phyloP scores from a whole-genome alignment of 2,797 vertebrate species.

The Amniataba percoides region DNA sequence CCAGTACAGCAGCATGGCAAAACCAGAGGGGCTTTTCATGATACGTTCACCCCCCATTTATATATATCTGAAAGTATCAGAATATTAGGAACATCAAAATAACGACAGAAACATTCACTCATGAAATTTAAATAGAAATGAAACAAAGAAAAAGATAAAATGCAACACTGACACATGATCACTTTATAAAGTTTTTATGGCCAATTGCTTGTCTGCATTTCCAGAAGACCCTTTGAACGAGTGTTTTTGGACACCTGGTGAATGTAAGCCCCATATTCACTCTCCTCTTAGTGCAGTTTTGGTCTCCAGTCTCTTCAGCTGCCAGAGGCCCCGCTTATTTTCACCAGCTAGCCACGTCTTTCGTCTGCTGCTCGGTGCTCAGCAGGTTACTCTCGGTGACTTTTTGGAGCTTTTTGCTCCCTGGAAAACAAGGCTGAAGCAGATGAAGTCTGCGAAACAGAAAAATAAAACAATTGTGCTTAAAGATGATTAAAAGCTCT shows the following conservation, averaged over 20 bases:
- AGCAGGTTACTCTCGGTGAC: not conserved
- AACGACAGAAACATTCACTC: not conserved
- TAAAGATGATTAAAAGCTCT: not conserved
- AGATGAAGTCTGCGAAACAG: not conserved
- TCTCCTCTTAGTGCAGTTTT: not conserved
- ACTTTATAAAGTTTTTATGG: not conserved
- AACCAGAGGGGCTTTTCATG: not conserved
- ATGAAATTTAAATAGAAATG: not conserved
- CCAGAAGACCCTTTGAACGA: not conserved
- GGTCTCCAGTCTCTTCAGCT: not conserved
- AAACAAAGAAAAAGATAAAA: not conserved
- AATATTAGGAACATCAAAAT: not conserved
- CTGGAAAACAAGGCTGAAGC: not conserved
- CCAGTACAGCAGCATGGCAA: not conserved
- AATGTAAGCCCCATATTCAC: not conserved
- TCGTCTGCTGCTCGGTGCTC: not conserved
- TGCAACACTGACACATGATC: not conserved
- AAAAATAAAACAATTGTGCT: not conserved
- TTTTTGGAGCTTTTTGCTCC: not conserved
- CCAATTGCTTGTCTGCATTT: not conserved
- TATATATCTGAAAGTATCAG: not conserved
- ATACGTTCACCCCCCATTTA: not conserved
- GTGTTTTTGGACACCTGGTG: not conserved
- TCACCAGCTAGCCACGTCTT: not conserved
- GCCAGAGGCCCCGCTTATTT: not conserved